These are phyloP conservation scores for Monochamus alternatus DNA, from an alignment of 2,888 invertebrate species.

Conservation along the genomic window DNA sequence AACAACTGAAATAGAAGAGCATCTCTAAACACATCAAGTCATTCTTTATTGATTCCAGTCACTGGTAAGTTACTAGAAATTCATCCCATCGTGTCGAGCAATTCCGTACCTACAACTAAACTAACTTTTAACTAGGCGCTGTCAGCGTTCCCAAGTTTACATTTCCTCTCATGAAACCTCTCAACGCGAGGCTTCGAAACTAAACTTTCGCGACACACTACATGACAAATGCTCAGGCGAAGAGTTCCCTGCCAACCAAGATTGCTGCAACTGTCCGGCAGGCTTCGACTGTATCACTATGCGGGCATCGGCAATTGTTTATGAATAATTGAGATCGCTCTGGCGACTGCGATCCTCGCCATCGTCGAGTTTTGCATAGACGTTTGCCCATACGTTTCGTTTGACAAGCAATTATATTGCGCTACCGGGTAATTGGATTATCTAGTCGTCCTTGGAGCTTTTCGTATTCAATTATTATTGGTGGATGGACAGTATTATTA, in stretches of 20 bases:
- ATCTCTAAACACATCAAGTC: too few relatives aligned
- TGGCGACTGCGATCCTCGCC: conserved; percentile 38
- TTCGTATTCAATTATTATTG: background rate
- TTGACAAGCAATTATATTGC: conserved; percentile 41
- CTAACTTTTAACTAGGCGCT: too few relatives aligned
- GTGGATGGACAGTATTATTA: background rate
- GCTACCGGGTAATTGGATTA: conserved; percentile 8
- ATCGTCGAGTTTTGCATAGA: conserved; percentile 8
- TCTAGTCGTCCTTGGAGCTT: conserved; percentile 2
- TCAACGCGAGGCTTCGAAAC: too few relatives aligned
- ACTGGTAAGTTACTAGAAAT: too few relatives aligned
- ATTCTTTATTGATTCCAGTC: too few relatives aligned
- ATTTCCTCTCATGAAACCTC: too few relatives aligned
- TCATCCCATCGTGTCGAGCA: too few relatives aligned
- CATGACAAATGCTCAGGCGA: conserved; percentile 57
- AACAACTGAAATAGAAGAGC: too few relatives aligned
- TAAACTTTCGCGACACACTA: conserved; percentile 46
- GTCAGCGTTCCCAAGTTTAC: too few relatives aligned
- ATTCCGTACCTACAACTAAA: too few relatives aligned
- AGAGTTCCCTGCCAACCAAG: conserved; percentile 56
- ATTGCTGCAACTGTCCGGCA: conserved; percentile 62
- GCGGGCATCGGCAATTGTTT: conserved; percentile 61
- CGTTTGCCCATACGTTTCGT: conserved; percentile 49
- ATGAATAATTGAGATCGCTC: conserved; percentile 63
- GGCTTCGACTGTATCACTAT: conserved; percentile 63